Evolutionary conservation across 1,140 invertebrate genomes (phyloP).

Genomic region (Pomacea maculata): DNA sequence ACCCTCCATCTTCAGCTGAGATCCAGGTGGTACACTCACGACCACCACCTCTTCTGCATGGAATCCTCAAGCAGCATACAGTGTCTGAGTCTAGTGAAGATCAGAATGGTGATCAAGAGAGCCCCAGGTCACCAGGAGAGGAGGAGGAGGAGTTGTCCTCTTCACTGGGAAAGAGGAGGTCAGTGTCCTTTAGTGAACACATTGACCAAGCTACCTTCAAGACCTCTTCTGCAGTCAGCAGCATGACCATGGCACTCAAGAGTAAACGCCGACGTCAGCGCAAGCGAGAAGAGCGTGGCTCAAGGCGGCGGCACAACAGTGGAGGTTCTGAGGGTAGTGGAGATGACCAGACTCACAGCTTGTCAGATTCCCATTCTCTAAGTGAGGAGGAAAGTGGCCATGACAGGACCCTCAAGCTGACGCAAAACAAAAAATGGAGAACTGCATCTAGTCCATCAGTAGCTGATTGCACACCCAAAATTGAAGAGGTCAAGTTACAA

Average conservation of each 20-base stretch:
- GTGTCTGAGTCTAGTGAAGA: constrained; percentile 65
- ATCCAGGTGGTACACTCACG: constrained; percentile 58
- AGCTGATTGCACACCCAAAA: no score
- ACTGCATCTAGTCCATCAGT: neutral
- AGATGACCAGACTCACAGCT: constrained; percentile 34
- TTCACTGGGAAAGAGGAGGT: constrained; percentile 36
- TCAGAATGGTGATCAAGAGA: constrained; percentile 20
- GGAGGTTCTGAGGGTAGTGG: constrained; percentile 46
- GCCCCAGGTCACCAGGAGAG: constrained; percentile 27
- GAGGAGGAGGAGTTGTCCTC: constrained; percentile 37
- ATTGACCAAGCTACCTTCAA: constrained; percentile 59
- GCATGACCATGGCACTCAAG: constrained; percentile 59
- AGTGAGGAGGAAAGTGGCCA: constrained; percentile 26
- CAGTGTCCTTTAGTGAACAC: constrained; percentile 60
- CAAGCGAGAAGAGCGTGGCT: constrained; percentile 51
- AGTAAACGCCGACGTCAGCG: constrained; percentile 55
- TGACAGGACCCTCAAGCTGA: constrained; percentile 7
- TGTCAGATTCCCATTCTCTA: constrained; percentile 23
- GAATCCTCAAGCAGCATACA: constrained; percentile 62
- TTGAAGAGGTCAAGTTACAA: no score
- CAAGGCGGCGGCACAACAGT: constrained; percentile 43
- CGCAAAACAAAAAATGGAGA: neutral
- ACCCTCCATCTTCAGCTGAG: constrained; percentile 45
- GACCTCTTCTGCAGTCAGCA: constrained; percentile 47
- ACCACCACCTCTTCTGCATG: constrained; percentile 50